Evolutionary conservation across 2,797 vertebrate genomes (phyloP), one percentile per base, ranked within the genome.

Genomic region (Sciurus carolinensis): DNA sequence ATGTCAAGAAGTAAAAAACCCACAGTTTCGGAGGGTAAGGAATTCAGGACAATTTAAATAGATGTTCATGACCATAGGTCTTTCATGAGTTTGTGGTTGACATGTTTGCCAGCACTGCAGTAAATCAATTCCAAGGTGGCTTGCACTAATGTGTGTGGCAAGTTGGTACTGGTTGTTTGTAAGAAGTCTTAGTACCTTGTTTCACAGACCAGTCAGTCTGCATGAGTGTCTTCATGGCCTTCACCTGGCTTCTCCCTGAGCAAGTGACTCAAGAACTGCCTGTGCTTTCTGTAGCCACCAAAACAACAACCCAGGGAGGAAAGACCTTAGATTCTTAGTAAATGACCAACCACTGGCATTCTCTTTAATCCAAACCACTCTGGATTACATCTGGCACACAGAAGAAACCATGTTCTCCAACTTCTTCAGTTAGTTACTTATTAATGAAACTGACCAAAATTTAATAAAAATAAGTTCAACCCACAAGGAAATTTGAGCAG

Each of bases 391-490:
- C 76, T 52, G 33, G 71, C 59, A 82, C 33, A 82, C 10, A 26
- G 10, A 90, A 72, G 67, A 95, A 83, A 86, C 14, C 28, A 75
- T 7, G 26, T 44, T 59, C 42, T 94, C 18, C 76, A 76, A 76
- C 84, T 62, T 90, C 91, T 39, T 95, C 52, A 71, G 33, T 79
- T 42, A 85, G 67, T 95, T 52, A 26, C 67, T 57, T 82, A 47
- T 44, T 44, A 47, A 67, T 67, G 79, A 93, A 77, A 36, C 5
- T 36, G 75, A 80, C 30, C 75, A 36, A 87, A 77, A 59, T 50
- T 66, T 76, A 52, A 81, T 36, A 80, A 77, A 87, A 95, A 30
- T 59, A 80, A 83, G 15, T 39, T 1, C 33, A 92, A 62, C 8
- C 42, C 30, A 4, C 67, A 85, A 92, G 36, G n/a, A 85, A 94